Conservation (phyloP, 1,140 invertebrate genomes). For the Panulirus ornatus region DNA sequence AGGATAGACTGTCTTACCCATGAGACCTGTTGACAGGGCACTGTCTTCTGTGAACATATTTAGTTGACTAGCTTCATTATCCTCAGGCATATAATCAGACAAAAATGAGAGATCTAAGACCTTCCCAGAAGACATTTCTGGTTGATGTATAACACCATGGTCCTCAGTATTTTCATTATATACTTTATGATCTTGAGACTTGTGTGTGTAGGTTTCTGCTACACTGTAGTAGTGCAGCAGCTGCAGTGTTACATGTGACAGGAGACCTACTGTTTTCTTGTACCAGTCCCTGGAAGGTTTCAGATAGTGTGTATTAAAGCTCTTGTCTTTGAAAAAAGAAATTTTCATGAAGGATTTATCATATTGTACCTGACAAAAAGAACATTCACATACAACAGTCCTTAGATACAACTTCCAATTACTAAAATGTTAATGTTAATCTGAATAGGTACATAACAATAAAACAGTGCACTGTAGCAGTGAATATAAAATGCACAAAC, state of each 20-base stretch:
- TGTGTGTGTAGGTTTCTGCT: conserved; percentile 43
- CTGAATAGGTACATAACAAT: too few species aligned
- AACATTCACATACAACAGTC: too few species aligned
- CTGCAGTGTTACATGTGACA: conserved; percentile 67
- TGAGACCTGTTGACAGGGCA: conserved; percentile 44
- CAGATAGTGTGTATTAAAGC: too few species aligned
- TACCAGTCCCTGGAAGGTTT: conserved; percentile 59
- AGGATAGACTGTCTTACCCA: conserved; percentile 22
- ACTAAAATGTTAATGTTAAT: too few species aligned
- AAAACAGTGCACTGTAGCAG: too few species aligned
- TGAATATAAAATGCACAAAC: too few species aligned
- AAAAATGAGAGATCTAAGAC: conserved; percentile 47
- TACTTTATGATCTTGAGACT: conserved; percentile 2
- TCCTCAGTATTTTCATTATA: background rate
- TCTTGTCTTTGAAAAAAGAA: too few species aligned
- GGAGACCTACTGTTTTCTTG: conserved; percentile 54
- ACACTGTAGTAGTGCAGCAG: conserved; percentile 71
- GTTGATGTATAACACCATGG: background rate
- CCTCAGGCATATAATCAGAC: conserved; percentile 51
- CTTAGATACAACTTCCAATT: background rate
- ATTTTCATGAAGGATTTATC: too few species aligned
- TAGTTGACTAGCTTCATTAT: background rate
- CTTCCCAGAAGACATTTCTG: conserved; percentile 20
- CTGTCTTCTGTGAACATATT: conserved; percentile 50
- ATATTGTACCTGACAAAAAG: too few species aligned